Base-by-base conservation (phyloP, 1,140 invertebrate species). In the Agraylea sexmaculata region DNA sequence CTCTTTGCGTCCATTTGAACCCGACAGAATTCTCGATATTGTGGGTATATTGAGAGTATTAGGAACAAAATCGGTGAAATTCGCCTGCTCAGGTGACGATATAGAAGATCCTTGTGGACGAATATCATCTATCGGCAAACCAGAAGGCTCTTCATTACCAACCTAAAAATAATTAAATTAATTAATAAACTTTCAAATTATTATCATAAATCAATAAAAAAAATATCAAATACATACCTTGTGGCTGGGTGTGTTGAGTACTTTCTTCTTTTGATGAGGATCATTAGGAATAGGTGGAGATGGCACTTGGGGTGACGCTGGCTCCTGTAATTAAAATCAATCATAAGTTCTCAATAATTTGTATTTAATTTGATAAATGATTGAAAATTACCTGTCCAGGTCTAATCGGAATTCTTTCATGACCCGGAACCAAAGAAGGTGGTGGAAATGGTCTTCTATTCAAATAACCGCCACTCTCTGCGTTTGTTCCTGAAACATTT, bases 1-100 rank as follows among this genome's bases (percentile, higher is more conserved):
- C 42, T 83, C 78, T 47, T 83, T 84, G 4, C 79, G 64, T 1
- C 83, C 83, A 54, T 82, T 85, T 25, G 82, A 83, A 1, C 83
- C 82, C 6, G 78, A 81, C 1, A 88, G 60, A 49, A 88, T 87
- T 31, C 84, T 67, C 0, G 80, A 80, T 42, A 87, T 84, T 39
- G 78, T 82, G 1, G 78, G 70, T 58, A 66, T 75, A 69, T 57
- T 81, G 66, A 68, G 56, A 1, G 65, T 61, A 37, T 53, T 82
- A 49, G 70, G 77, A 41, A 73, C 73, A 50, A 75, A 77, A 42
- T 77, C 75, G 28, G 72, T 76, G 46, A 68, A 68, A 51, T 68
- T 68, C 36, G 70, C 58, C 59, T 73, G 57, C 41, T 62, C 61
- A 8, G 58, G 52, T 36, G 34, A 46, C 46, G 40, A 43, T 35